A percentile compares a stretch with the other conserved stretches of the same genome.
Conservation (phyloP, 2,888 invertebrate genomes). For the Pterostichus niger region DNA sequence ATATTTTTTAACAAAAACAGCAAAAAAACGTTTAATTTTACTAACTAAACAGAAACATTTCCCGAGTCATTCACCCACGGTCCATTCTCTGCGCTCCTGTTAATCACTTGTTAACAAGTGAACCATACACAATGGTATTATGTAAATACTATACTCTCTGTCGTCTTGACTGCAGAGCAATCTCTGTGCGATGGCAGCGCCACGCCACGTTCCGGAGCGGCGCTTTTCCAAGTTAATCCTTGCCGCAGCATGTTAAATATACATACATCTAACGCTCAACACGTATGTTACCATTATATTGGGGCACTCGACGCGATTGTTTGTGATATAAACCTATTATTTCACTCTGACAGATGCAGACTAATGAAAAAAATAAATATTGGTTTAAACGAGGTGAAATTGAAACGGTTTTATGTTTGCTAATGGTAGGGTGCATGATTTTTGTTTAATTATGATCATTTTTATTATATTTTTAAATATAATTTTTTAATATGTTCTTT, state of each 20-base stretch:
- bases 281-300: neutral
- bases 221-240: conserved; percentile 23
- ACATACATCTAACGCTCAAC: neutral
- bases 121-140: conserved; percentile 50
- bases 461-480: too few relatives aligned
- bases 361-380: conserved; percentile 44
- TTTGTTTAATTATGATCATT: too few relatives aligned
- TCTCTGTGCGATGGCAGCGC: conserved; percentile 34
- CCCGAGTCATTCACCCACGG: too few relatives aligned
- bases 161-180: conserved; percentile 47
- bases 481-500: too few relatives aligned
- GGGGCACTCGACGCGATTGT: conserved; percentile 5
- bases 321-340: conserved; percentile 17
- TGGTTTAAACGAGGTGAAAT: conserved; percentile 27
- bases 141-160: conserved; percentile 28
- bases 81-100: neutral
- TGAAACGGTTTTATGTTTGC: conserved; percentile 7
- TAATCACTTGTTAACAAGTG: conserved; percentile 52
- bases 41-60: too few relatives aligned
- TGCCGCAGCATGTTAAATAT: conserved; percentile 32
- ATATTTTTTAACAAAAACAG: too few relatives aligned
- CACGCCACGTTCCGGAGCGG: neutral
- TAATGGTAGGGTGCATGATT: too few relatives aligned
- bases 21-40: too few relatives aligned
- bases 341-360: conserved; percentile 13